Percentiles rank a stretch among this genome's conserved stretches.
Evolutionary conservation across 2,888 invertebrate species (phyloP).

Genomic region (Cheilosia impressa): DNA sequence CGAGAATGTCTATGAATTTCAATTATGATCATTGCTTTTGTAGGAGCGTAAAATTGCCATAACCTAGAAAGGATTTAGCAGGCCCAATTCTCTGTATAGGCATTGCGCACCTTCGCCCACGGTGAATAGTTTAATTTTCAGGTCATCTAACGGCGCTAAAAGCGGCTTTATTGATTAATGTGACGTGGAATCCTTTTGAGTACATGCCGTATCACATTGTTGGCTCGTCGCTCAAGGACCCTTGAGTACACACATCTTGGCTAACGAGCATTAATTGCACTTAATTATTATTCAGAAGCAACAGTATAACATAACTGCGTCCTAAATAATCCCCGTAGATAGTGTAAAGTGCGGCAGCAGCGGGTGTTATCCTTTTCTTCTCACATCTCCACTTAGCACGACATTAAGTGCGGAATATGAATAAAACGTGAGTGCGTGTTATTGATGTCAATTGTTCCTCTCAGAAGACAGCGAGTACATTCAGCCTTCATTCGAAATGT

Average conservation of each 20-base stretch:
- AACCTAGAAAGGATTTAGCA: constrained; percentile 39
- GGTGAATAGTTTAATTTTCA: not conserved
- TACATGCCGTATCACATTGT: not conserved
- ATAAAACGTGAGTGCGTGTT: constrained; percentile 44
- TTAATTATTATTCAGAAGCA: constrained; percentile 49
- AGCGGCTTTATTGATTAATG: not conserved
- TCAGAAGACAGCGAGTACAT: not conserved
- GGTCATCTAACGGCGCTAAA: not conserved
- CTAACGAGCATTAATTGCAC: constrained; percentile 44
- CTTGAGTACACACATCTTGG: not conserved
- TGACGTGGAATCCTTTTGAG: not conserved
- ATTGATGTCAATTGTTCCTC: constrained; percentile 58
- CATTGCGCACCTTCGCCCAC: not conserved
- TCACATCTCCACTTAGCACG: constrained; percentile 38
- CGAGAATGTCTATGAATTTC: constrained; percentile 60
- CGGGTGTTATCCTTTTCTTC: constrained; percentile 32
- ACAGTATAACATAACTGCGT: constrained; percentile 23
- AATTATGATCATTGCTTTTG: constrained; percentile 61
- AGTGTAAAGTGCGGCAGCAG: not conserved
- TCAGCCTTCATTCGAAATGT: constrained; percentile 32
- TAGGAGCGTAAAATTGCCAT: constrained; percentile 40
- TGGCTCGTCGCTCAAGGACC: not conserved
- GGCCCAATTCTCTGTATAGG: not conserved
- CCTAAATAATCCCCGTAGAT: constrained; percentile 44
- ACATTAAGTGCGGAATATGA: constrained; percentile 39